These are phyloP conservation scores for Syrrhaptes paradoxus DNA, from an alignment of 2,113 vertebrate species.

Conservation along the genomic window DNA sequence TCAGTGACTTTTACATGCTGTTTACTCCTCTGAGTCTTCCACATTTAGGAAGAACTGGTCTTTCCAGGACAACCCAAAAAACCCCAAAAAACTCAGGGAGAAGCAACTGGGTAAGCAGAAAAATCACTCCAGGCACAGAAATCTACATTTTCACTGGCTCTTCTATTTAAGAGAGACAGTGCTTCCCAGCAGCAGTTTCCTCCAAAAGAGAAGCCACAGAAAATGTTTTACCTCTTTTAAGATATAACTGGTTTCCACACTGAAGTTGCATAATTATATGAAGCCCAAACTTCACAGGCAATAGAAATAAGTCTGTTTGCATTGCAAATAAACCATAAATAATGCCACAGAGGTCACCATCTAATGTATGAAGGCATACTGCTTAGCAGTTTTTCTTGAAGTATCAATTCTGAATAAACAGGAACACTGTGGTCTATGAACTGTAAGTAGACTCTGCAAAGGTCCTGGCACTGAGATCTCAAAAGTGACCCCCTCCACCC, in stretches of 20 bases:
- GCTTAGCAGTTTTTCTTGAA: background rate
- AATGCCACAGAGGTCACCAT: background rate
- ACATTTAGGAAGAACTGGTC: background rate
- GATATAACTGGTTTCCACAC: background rate
- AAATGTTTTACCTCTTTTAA: background rate
- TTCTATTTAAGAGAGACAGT: background rate
- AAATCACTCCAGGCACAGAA: background rate
- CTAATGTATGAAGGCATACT: accelerated
- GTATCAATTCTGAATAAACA: background rate
- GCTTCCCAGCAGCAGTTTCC: background rate
- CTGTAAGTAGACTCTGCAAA: background rate
- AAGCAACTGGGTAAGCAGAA: background rate
- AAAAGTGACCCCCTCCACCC: accelerated
- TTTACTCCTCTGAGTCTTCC: background rate
- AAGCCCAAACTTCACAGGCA: background rate
- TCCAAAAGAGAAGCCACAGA: background rate
- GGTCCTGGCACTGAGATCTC: background rate
- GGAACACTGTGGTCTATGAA: background rate
- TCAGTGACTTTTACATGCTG: background rate
- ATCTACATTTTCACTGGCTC: background rate
- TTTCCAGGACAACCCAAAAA: background rate
- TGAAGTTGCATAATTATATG: background rate
- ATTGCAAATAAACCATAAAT: background rate
- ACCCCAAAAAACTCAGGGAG: background rate
- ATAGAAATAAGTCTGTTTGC: background rate